These are phyloP conservation scores for Odontomyia ornata DNA, from an alignment of 2,888 invertebrate species.

Conservation along the genomic window DNA sequence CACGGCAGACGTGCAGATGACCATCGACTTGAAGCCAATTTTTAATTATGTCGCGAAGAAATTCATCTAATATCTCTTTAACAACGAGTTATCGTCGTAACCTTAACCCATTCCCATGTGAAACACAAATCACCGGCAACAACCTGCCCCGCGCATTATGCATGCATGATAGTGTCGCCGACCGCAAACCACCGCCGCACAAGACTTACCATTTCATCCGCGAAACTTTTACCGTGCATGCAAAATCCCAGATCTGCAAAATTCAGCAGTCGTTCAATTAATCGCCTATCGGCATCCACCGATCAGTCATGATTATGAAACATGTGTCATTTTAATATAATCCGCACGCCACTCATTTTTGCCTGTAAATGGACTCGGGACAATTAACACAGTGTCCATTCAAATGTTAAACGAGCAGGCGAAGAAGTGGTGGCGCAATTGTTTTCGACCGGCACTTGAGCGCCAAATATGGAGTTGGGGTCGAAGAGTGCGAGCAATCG, in stretches of 20 bases:
- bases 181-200: not conserved
- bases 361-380: constrained; percentile 8
- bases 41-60: too few species aligned
- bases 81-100: too few species aligned
- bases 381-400: constrained; percentile 23
- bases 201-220: not conserved
- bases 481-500: not conserved
- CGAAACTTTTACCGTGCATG: not conserved
- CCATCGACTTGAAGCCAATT: too few species aligned
- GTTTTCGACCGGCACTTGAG: not conserved
- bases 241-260: not conserved
- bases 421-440: constrained; percentile 23
- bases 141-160: not conserved
- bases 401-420: constrained; percentile 19
- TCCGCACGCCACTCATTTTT: constrained; percentile 31
- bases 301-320: constrained; percentile 37
- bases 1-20: too few species aligned
- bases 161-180: not conserved
- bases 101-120: constrained; percentile 18
- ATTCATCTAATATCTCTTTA: too few species aligned
- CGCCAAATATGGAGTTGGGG: not conserved
- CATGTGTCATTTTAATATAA: constrained; percentile 33
- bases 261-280: constrained; percentile 11
- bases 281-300: constrained; percentile 19
- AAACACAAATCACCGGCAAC: not conserved